phyloP scores from a whole-genome alignment of 2,113 vertebrate species.

The Prochilodus magdalenae region DNA sequence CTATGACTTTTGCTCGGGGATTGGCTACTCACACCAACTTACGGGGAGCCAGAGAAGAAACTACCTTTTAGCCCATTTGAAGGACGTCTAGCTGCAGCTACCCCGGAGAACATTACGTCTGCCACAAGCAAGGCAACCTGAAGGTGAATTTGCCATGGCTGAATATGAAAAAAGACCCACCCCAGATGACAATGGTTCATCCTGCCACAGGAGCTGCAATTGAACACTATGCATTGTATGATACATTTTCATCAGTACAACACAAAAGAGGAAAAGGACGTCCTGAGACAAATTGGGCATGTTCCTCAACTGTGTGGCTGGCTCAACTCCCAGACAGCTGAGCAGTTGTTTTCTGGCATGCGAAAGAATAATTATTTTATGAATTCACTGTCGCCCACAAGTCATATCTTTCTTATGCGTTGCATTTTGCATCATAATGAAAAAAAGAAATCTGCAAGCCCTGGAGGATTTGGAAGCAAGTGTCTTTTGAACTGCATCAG shows the following conservation, averaged over 20 bases:
- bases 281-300: background rate
- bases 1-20: constrained; percentile 20
- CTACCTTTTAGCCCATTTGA: background rate
- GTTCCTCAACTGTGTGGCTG: constrained; percentile 17
- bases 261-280: background rate
- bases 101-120: background rate
- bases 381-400: constrained; percentile 2
- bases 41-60: background rate
- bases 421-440: constrained; percentile 18
- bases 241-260: constrained; percentile 3
- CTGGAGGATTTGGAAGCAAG: too few relatives aligned
- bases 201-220: background rate
- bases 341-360: constrained; percentile 18
- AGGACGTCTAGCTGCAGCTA: background rate
- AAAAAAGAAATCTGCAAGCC: too few relatives aligned
- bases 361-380: constrained; percentile 21
- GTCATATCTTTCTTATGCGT: constrained; percentile 26
- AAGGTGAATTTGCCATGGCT: constrained; percentile 5
- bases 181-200: background rate
- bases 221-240: background rate
- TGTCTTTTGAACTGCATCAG: too few relatives aligned
- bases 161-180: background rate
- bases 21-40: constrained; percentile 4
- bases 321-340: background rate
- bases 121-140: background rate